Conservation (phyloP, 2,113 vertebrate species). For the Bombycilla garrulus region DNA sequence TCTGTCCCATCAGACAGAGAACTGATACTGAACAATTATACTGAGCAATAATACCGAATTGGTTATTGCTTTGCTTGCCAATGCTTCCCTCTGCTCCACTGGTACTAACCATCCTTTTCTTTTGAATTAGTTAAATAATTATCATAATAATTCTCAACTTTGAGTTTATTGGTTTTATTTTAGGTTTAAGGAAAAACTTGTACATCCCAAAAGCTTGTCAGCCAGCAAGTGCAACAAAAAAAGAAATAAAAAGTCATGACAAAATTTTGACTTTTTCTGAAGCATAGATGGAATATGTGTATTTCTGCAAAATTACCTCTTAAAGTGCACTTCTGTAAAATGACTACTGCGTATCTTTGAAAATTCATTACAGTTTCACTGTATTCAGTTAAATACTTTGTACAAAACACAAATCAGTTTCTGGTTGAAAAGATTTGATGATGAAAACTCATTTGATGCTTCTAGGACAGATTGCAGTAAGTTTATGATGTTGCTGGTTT, state of each 20-base stretch:
- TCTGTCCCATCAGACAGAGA: background rate
- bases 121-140: background rate
- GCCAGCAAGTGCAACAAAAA: background rate
- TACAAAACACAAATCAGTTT: background rate
- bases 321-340: background rate
- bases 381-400: background rate
- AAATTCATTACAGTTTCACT: background rate
- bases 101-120: background rate
- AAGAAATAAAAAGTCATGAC: background rate
- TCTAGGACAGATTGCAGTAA: background rate
- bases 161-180: background rate
- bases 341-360: background rate
- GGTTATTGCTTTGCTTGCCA: background rate
- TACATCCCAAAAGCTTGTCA: background rate
- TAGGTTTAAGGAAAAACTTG: background rate
- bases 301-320: background rate
- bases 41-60: background rate
- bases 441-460: background rate
- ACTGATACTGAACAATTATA: too few species aligned
- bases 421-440: background rate
- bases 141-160: background rate
- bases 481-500: background rate
- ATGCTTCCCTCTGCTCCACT: background rate
- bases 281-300: background rate
- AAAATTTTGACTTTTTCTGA: background rate